phyloP scores from a whole-genome alignment of 2,113 vertebrate species.

The Megaceryle torquata region DNA sequence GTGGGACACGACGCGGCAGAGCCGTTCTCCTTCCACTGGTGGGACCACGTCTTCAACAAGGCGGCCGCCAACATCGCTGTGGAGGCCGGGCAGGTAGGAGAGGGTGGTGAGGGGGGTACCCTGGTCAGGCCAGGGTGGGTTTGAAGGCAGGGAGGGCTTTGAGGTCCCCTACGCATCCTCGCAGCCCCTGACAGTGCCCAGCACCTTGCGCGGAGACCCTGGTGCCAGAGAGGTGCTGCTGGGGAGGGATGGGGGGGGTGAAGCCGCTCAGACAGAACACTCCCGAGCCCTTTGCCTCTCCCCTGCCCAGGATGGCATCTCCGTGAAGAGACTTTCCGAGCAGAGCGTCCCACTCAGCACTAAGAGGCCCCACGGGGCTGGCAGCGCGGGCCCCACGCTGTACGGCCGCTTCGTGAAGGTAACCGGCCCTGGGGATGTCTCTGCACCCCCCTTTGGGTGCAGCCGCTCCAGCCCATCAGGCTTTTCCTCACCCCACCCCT shows the following conservation, averaged over 20 bases:
- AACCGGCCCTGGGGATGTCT: neutral
- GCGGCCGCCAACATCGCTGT: constrained; percentile 85
- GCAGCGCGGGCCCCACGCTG: constrained; percentile 60
- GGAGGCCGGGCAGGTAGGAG: constrained; percentile 76
- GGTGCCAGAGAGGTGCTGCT: neutral
- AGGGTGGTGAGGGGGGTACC: accelerated
- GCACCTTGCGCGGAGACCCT: neutral
- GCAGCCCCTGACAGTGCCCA: neutral
- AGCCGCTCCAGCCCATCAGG: too few species aligned
- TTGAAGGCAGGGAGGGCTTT: neutral
- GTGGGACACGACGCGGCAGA: constrained; percentile 87
- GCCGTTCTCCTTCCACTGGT: constrained; percentile 94
- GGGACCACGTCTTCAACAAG: constrained; percentile 93
- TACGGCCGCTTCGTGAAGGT: constrained; percentile 95
- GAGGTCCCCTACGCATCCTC: accelerated
- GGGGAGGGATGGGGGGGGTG: neutral
- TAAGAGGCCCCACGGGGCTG: constrained; percentile 75
- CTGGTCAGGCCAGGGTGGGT: accelerated
- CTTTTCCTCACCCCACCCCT: neutral
- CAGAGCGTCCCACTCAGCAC: constrained; percentile 70
- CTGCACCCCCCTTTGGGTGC: accelerated
- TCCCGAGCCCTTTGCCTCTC: neutral
- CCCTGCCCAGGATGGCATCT: constrained; percentile 77
- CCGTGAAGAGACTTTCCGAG: constrained; percentile 68
- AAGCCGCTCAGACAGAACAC: neutral